Conservation (phyloP, 2,113 vertebrate genomes). For the Motacilla tschutschensis region DNA sequence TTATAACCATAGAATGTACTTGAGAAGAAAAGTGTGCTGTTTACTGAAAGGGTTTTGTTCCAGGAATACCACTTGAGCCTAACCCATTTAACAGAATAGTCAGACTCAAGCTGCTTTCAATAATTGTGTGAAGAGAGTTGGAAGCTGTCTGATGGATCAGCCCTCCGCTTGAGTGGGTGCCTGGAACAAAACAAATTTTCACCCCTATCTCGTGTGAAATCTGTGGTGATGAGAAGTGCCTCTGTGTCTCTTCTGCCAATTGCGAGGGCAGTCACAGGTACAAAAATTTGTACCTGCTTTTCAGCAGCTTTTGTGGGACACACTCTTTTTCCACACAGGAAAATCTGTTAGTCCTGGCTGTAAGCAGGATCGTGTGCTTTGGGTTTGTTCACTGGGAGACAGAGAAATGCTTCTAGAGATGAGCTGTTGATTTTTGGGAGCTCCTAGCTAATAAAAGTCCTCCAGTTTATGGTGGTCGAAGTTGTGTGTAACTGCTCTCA, state of each 20-base stretch:
- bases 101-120: background rate
- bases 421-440: background rate
- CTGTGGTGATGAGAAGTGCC: background rate
- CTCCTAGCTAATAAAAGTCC: accelerated
- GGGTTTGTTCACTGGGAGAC: background rate
- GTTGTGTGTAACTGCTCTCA: background rate
- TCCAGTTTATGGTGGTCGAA: background rate
- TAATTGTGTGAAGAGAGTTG: background rate
- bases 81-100: background rate
- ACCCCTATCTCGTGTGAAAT: background rate
- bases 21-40: background rate
- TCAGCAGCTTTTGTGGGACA: background rate
- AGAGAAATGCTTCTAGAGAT: background rate
- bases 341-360: background rate
- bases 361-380: background rate
- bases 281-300: background rate
- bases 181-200: background rate
- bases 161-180: background rate
- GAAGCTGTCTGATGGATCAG: background rate
- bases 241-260: background rate
- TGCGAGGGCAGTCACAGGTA: background rate
- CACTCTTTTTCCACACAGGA: accelerated
- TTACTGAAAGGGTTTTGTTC: background rate
- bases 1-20: background rate
- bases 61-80: background rate